Base-by-base conservation (phyloP, 2,888 invertebrate species). In the Nomada lathburiana region DNA sequence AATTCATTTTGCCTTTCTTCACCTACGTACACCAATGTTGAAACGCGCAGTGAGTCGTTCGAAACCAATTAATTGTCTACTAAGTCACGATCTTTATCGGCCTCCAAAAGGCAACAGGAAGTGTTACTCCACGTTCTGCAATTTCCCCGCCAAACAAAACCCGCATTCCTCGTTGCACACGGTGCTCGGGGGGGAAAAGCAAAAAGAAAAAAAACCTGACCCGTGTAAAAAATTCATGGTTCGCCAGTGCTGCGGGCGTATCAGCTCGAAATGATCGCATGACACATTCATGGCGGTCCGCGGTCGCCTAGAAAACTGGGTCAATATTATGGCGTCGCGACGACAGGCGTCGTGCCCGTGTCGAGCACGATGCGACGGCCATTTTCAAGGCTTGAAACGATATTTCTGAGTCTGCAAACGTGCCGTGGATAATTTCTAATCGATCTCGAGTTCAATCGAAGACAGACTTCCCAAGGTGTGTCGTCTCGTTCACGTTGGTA, bases 301-400 rank as follows among this genome's bases (percentile, higher is more conserved):
- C 84, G 82, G 81, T 80, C 80, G 85, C 79, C 69, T 57, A 83
- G 82, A 64, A 85, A 90, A 90, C 83, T 89, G 80, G 89, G 90
- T 90, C 90, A 90, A 90, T 90, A 90, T 90, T 88, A 90, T 87
- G 86, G 83, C 88, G 89, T 86, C 86, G 83, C 85, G 84, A 86
- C 85, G 85, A 84, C 76, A 71, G 79, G 83, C 83, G 79, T 84
- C 84, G 75, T 74, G 67, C 73, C 75, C 20, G 47, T 44, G 68
- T 57, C 36, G 57, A 42, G 20, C 63, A 60, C 47, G 47, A 47
- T 13, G 16, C 47, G 47, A 47, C 74, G 64, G 11, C 69, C 36
- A 29, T 68, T 55, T 26, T n/a, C 76, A 59, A 42, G 52, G 44
- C 55, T 7, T 2, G 20, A 23, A 20, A 26, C 57, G 55, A 67